Conservation (phyloP, 2,797 vertebrate genomes). For the Antrozous pallidus region DNA sequence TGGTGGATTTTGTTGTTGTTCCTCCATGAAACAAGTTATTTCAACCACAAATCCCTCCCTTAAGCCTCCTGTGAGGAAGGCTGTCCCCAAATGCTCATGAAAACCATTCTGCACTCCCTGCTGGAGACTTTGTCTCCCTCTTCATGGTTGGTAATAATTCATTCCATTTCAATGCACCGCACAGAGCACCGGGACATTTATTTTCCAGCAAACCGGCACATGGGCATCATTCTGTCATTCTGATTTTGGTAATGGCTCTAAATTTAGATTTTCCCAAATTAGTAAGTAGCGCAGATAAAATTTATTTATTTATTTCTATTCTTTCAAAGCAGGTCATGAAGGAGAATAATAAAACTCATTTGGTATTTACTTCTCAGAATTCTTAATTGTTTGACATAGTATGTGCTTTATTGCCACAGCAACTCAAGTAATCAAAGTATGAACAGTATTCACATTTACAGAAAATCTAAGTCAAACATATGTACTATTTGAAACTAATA, state of each 20-base stretch:
- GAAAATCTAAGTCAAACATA: constrained; percentile 19
- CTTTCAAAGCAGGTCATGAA: not conserved
- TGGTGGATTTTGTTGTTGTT: not conserved
- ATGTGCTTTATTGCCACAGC: not conserved
- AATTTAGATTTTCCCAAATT: not conserved
- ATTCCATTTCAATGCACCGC: not conserved
- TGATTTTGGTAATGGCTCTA: not conserved
- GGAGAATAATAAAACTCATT: not conserved
- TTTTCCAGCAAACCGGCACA: not conserved
- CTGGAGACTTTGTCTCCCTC: not conserved
- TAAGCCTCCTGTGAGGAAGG: not conserved
- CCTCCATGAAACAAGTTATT: not conserved
- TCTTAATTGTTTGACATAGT: constrained; percentile 3
- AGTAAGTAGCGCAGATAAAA: not conserved
- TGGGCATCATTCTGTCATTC: not conserved
- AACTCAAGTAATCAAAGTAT: not conserved
- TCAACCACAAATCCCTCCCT: not conserved
- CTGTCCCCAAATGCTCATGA: not conserved
- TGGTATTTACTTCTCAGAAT: not conserved
- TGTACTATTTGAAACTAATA: not conserved
- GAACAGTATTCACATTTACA: not conserved
- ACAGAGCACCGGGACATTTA: not conserved
- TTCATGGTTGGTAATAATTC: not conserved
- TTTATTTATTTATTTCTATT: constrained; percentile 12
- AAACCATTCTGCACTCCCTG: not conserved